Evolutionary conservation across 2,888 invertebrate species (phyloP).

Genomic region (Cerceris rybyensis): DNA sequence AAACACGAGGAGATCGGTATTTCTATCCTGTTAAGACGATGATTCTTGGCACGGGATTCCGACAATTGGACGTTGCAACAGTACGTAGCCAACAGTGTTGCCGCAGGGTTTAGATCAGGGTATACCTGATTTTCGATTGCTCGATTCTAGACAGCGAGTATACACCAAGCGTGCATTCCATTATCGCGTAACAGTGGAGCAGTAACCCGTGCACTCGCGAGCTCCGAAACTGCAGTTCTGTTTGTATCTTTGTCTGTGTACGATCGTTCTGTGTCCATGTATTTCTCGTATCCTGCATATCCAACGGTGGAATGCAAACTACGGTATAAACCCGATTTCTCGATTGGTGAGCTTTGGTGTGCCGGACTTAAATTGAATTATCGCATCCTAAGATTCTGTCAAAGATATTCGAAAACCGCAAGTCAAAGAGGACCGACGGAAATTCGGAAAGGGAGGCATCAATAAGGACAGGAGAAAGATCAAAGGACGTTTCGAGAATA

Average conservation of each 20-base stretch:
- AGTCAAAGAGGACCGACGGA: background rate
- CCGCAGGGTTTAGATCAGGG: background rate
- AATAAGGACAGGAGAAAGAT: background rate
- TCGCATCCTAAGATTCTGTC: constrained; percentile 13
- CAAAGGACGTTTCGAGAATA: background rate
- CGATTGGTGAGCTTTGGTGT: constrained; percentile 5
- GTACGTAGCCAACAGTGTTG: constrained; percentile 19
- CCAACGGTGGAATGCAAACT: constrained; percentile 39
- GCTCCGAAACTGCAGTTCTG: constrained; percentile 46
- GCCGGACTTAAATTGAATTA: constrained; percentile 46
- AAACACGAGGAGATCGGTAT: background rate
- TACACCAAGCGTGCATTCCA: constrained; percentile 53
- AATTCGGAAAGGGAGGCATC: background rate
- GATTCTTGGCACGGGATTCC: constrained; percentile 23
- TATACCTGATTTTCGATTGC: constrained; percentile 55
- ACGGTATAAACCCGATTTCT: constrained; percentile 55
- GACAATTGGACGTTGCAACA: constrained; percentile 14
- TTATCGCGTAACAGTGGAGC: constrained; percentile 50
- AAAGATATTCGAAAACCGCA: constrained; percentile 7
- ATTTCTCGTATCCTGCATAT: constrained; percentile 24
- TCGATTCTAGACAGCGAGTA: constrained; percentile 48
- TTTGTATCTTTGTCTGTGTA: constrained; percentile 38
- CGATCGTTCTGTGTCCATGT: background rate
- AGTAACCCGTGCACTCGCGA: constrained; percentile 18
- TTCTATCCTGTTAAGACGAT: background rate